Evolutionary conservation across 2,113 vertebrate genomes (phyloP).

Genomic region (Herpetotheres cachinnans): DNA sequence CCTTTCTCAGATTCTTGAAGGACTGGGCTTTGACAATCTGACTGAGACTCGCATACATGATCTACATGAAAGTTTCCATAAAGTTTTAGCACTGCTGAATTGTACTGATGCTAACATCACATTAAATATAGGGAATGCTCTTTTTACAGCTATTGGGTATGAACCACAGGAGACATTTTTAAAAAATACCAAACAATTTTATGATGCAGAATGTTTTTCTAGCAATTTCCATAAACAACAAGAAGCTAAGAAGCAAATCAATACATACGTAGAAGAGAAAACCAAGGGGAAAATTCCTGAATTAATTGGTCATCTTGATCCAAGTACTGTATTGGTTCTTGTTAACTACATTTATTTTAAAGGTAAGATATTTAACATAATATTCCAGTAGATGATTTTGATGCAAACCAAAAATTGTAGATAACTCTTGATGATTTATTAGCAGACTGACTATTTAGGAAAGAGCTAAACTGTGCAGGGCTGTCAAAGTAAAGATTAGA

Average conservation of each 20-base stretch:
- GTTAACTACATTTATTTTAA: conserved; percentile 83
- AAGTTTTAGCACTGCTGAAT: conserved; percentile 72
- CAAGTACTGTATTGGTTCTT: conserved; percentile 78
- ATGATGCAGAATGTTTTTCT: conserved; percentile 62
- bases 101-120: conserved; percentile 35
- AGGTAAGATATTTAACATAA: conserved; percentile 65
- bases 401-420: neutral
- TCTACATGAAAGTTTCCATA: conserved; percentile 76
- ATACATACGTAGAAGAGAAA: conserved; percentile 75
- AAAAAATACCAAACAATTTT: conserved; percentile 63
- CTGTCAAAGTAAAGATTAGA: neutral
- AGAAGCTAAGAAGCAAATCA: conserved; percentile 70
- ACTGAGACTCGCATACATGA: neutral
- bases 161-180: conserved; percentile 69
- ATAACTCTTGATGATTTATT: neutral
- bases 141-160: conserved; percentile 71
- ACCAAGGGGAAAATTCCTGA: conserved; percentile 80
- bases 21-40: conserved; percentile 70
- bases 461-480: neutral
- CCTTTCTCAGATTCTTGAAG: conserved; percentile 76
- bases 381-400: neutral
- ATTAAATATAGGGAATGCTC: conserved; percentile 69
- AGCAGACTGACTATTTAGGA: neutral
- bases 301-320: conserved; percentile 71
- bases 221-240: conserved; percentile 71